phyloP scores from a whole-genome alignment of 2,113 vertebrate species.

The Ictidomys tridecemlineatus region DNA sequence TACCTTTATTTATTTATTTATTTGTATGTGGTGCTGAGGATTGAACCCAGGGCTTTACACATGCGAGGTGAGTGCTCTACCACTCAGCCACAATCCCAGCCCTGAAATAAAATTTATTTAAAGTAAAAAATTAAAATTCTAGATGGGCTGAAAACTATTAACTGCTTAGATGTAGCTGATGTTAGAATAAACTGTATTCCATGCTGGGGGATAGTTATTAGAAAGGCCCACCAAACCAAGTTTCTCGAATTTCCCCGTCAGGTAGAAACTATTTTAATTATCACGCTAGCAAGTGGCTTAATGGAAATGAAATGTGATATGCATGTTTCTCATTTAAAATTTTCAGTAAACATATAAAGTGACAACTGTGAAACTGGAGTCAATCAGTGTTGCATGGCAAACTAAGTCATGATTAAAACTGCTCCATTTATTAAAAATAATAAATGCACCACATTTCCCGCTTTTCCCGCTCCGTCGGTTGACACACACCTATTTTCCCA shows the following conservation, averaged over 20 bases:
- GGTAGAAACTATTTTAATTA: not conserved
- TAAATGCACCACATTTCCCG: not conserved
- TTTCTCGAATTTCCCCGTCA: not conserved
- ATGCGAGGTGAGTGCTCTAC: too few species aligned
- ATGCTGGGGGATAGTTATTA: not conserved
- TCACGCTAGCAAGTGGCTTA: too few species aligned
- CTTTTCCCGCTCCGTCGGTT: not conserved
- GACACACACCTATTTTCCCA: not conserved
- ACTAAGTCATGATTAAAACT: not conserved
- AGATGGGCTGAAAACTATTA: constrained; percentile 21
- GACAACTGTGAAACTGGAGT: not conserved
- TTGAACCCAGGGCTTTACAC: too few species aligned
- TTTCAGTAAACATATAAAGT: not conserved
- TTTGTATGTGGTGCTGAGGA: too few species aligned
- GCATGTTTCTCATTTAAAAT: not conserved
- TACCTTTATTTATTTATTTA: too few species aligned
- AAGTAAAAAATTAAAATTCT: not conserved
- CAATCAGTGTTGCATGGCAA: not conserved
- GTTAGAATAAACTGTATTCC: not conserved
- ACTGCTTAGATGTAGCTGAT: not conserved
- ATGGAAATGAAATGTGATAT: not conserved
- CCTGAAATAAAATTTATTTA: not conserved
- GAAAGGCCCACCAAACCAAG: not conserved
- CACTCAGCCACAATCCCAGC: too few species aligned
- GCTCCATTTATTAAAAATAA: not conserved